A percentile compares a stretch with the other conserved stretches of the same genome.
phyloP scores from a whole-genome alignment of 2,888 invertebrate genomes.

The Ptycholaimellus sp. region DNA sequence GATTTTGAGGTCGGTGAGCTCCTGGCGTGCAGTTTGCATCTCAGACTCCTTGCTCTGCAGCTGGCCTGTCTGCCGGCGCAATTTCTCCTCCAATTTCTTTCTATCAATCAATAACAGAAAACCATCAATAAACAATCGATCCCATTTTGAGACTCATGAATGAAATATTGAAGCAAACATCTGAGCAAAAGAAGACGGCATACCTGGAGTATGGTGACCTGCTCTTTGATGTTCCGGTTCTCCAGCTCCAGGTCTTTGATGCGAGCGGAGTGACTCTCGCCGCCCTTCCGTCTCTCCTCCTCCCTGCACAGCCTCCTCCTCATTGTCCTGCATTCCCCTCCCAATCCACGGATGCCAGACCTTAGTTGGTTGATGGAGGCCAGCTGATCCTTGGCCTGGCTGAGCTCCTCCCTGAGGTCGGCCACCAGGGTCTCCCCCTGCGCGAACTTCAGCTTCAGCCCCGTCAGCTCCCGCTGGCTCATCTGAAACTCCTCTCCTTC shows the following conservation, averaged over 20 bases:
- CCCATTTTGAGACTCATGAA: neutral
- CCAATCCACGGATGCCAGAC: no score
- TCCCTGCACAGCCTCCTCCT: no score
- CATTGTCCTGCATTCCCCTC: no score
- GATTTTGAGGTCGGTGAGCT: no score
- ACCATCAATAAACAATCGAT: neutral
- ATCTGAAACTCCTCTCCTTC: neutral
- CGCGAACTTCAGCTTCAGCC: constrained; percentile 5
- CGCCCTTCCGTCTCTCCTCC: no score
- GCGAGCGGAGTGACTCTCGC: constrained; percentile 1
- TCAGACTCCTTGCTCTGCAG: no score
- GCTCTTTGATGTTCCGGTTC: constrained; percentile 18
- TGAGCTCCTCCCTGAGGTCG: constrained; percentile 12
- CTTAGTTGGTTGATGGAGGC: no score
- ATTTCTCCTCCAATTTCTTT: neutral
- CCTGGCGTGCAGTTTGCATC: no score
- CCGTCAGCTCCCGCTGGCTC: neutral
- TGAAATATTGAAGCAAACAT: neutral
- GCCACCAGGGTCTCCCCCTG: constrained; percentile 11
- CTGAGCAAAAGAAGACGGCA: no score
- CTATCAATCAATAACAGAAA: neutral
- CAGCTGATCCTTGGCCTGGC: constrained; percentile 6
- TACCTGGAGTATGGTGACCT: constrained; percentile 8
- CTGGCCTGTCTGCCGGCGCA: neutral
- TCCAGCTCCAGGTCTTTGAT: constrained; percentile 15